Conservation (phyloP, 2,888 invertebrate genomes). For the Tribolium freemani region DNA sequence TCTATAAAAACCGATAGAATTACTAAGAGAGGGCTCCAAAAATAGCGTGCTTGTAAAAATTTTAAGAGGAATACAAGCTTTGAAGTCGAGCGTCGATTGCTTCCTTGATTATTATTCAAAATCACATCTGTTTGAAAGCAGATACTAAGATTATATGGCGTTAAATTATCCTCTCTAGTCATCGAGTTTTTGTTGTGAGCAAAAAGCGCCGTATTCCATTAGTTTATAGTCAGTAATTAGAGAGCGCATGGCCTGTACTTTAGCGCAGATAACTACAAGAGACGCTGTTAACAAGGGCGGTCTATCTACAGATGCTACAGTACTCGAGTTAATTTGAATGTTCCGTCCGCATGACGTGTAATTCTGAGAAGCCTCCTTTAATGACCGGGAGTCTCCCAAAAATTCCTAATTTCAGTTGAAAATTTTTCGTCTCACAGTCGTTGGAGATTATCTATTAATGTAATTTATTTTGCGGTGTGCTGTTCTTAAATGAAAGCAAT, state of each 20-base stretch:
- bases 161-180: constrained; percentile 44
- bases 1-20: too few species aligned
- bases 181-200: constrained; percentile 50
- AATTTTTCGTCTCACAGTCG: not conserved
- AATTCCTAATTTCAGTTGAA: not conserved
- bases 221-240: constrained; percentile 50
- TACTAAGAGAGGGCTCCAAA: too few species aligned
- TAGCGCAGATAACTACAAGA: constrained; percentile 45
- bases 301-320: constrained; percentile 45
- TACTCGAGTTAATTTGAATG: constrained; percentile 52
- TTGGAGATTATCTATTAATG: constrained; percentile 45
- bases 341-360: constrained; percentile 50
- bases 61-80: too few species aligned
- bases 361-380: constrained; percentile 48
- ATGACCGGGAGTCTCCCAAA: constrained; percentile 37
- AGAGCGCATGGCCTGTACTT: constrained; percentile 44
- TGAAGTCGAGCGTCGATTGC: not conserved
- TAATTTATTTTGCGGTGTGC: constrained; percentile 44
- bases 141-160: constrained; percentile 42
- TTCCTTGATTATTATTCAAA: constrained; percentile 38
- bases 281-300: constrained; percentile 43
- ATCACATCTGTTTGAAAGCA: constrained; percentile 46
- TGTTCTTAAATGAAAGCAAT: constrained; percentile 48
- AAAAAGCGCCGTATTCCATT: constrained; percentile 51
- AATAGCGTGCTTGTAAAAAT: not conserved